Evolutionary conservation across 2,888 invertebrate species (phyloP).

Genomic region (Ryuthela nishihirai): DNA sequence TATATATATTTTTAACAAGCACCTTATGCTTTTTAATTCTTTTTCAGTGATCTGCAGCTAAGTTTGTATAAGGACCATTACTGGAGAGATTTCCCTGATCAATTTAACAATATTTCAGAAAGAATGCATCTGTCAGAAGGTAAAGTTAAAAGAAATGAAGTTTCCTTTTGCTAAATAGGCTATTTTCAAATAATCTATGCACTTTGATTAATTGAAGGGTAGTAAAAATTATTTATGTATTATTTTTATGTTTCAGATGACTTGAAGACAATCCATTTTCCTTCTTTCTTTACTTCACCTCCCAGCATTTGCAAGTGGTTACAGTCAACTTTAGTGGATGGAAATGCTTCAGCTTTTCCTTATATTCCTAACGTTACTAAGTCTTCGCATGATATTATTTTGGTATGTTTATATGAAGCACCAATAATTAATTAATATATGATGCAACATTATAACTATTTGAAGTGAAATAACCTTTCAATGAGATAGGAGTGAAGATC

Average conservation of each 20-base stretch:
- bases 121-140: conserved; percentile 12
- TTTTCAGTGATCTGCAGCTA: conserved; percentile 63
- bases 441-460: not conserved
- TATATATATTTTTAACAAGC: no score
- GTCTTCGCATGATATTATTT: conserved; percentile 28
- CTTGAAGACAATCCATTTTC: conserved; percentile 50
- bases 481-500: no score
- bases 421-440: not conserved
- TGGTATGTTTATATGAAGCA: conserved; percentile 9
- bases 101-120: conserved; percentile 49
- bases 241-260: conserved; percentile 43
- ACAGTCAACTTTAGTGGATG: conserved; percentile 60
- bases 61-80: conserved; percentile 72
- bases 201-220: no score
- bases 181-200: no score
- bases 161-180: no score
- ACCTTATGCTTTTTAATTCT: conserved; percentile 26
- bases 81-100: conserved; percentile 74
- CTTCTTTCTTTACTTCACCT: conserved; percentile 62
- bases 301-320: conserved; percentile 70
- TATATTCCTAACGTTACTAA: conserved; percentile 67
- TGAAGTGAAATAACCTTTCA: no score
- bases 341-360: conserved; percentile 61
- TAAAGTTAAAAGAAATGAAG: not conserved
- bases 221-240: no score